A percentile compares a stretch with the other conserved stretches of the same genome.
These are phyloP conservation scores for Dermatophagoides farinae DNA, from an alignment of 1,140 invertebrate genomes.

Conservation along the genomic window DNA sequence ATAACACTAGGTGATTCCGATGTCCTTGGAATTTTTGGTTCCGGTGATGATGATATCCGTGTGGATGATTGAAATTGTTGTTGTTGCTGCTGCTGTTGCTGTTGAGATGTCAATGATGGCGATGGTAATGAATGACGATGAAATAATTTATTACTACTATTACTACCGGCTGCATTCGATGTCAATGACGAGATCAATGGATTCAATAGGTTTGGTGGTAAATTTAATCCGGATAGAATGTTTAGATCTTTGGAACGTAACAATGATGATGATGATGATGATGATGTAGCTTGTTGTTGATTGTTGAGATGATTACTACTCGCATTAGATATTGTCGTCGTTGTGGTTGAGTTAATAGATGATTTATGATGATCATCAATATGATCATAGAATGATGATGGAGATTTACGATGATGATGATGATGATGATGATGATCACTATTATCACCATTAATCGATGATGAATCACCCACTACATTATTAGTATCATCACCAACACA, in stretches of 20 bases:
- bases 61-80: background rate
- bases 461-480: background rate
- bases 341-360: too few relatives aligned
- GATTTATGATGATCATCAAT: too few relatives aligned
- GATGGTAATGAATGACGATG: constrained; percentile 6
- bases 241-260: background rate
- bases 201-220: background rate
- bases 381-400: too few relatives aligned
- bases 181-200: background rate
- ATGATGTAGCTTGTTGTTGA: background rate
- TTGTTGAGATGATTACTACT: background rate
- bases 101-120: background rate
- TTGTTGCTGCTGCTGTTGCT: background rate
- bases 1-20: too few relatives aligned
- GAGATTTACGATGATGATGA: too few relatives aligned
- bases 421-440: too few relatives aligned
- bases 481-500: too few relatives aligned
- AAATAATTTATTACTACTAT: background rate
- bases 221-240: background rate
- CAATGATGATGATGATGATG: too few relatives aligned
- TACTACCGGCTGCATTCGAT: background rate
- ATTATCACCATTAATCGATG: background rate
- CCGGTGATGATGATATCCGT: background rate
- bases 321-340: background rate
- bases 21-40: background rate